Evolutionary conservation across 2,113 vertebrate genomes (phyloP).

Genomic region (Cephalophus harveyi): DNA sequence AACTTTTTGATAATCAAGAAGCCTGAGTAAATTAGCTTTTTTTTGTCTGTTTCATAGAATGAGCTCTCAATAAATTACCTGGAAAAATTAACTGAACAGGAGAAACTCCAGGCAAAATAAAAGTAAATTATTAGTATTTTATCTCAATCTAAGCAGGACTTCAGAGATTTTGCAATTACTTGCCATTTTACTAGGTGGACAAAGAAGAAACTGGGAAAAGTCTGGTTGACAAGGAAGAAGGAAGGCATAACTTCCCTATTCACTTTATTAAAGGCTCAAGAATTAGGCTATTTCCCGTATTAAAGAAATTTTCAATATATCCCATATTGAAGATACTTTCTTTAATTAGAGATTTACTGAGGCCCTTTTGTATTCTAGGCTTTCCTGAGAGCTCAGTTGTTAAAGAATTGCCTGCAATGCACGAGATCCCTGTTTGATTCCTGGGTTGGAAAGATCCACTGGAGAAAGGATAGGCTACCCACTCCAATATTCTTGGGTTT

Average conservation of each 20-base stretch:
- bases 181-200: background rate
- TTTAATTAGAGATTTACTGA: background rate
- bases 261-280: background rate
- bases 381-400: background rate
- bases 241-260: background rate
- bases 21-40: background rate
- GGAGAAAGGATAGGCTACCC: background rate
- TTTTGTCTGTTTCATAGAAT: background rate
- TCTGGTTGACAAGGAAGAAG: background rate
- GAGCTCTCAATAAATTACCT: constrained; percentile 12
- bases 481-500: background rate
- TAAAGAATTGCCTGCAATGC: background rate
- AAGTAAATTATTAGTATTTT: background rate
- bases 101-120: constrained; percentile 13
- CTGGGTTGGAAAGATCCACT: background rate
- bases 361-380: background rate
- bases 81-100: constrained; percentile 5
- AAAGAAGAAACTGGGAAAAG: constrained; percentile 3
- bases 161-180: background rate
- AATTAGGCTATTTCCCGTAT: background rate
- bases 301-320: background rate
- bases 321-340: background rate
- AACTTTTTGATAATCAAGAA: constrained; percentile 2
- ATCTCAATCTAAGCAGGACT: background rate
- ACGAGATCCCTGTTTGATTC: background rate